These are phyloP conservation scores for Melangyna quadrimaculata DNA, from an alignment of 2,888 invertebrate genomes.

Conservation along the genomic window DNA sequence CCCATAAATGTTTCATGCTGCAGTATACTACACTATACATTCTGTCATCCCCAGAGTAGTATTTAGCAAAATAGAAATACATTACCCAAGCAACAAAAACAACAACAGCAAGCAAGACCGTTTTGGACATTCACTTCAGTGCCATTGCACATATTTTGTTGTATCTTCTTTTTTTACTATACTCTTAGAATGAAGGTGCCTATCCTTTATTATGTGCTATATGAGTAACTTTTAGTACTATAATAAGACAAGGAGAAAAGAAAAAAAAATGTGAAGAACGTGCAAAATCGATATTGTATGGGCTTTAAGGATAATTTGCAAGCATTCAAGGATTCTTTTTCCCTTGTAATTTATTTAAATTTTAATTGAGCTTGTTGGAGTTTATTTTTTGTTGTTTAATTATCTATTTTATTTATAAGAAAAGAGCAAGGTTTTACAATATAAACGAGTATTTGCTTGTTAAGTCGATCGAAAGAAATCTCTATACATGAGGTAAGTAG, in stretches of 20 bases:
- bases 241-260: not conserved
- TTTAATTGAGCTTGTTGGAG: conserved; percentile 12
- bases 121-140: conserved; percentile 26
- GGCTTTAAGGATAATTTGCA: conserved; percentile 42
- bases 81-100: not conserved
- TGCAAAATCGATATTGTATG: conserved; percentile 49
- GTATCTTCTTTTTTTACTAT: not conserved
- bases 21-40: conserved; percentile 8
- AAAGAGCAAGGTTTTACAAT: no score
- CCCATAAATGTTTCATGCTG: conserved; percentile 49
- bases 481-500: no score
- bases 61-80: conserved; percentile 47
- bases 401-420: no score
- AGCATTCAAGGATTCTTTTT: conserved; percentile 31
- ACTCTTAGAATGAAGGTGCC: not conserved
- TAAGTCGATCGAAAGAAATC: no score
- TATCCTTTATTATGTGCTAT: not conserved
- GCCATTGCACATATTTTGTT: conserved; percentile 5
- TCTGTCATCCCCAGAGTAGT: conserved; percentile 47
- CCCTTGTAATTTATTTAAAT: conserved; percentile 17
- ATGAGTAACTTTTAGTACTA: not conserved
- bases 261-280: not conserved
- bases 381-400: not conserved
- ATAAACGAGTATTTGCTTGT: no score
- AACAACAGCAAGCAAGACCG: not conserved